phyloP scores from a whole-genome alignment of 2,113 vertebrate genomes.

The Aleadryas rufinucha region DNA sequence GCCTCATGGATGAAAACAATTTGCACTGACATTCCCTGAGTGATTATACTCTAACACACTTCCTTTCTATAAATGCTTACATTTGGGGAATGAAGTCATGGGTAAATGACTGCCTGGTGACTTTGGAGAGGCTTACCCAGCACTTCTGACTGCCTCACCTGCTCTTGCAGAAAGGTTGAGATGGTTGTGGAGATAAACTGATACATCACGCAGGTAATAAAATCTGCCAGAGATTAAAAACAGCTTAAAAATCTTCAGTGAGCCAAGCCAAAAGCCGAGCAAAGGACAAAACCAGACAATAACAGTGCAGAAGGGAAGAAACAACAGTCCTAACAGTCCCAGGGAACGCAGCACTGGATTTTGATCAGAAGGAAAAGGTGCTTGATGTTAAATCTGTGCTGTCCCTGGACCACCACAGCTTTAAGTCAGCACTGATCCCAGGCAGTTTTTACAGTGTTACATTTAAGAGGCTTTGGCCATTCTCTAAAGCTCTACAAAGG shows the following conservation, averaged over 20 bases:
- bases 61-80: background rate
- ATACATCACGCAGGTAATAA: background rate
- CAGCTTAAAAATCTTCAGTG: background rate
- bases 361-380: background rate
- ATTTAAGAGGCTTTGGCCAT: background rate
- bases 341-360: background rate
- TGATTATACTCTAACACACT: background rate
- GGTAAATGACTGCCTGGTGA: background rate
- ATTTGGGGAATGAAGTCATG: background rate
- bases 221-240: constrained; percentile 7
- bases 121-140: background rate
- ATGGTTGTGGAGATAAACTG: constrained; percentile 32
- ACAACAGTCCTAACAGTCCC: background rate
- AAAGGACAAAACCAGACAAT: background rate
- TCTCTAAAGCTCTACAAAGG: background rate
- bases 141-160: background rate
- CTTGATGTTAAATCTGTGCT: background rate
- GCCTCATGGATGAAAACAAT: background rate
- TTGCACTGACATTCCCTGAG: background rate
- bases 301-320: background rate
- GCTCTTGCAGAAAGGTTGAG: background rate
- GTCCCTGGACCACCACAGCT: background rate
- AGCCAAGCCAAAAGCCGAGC: background rate
- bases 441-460: background rate
- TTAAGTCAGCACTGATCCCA: background rate